phyloP scores from a whole-genome alignment of 1,140 invertebrate species.

The Magallana ariakensis region DNA sequence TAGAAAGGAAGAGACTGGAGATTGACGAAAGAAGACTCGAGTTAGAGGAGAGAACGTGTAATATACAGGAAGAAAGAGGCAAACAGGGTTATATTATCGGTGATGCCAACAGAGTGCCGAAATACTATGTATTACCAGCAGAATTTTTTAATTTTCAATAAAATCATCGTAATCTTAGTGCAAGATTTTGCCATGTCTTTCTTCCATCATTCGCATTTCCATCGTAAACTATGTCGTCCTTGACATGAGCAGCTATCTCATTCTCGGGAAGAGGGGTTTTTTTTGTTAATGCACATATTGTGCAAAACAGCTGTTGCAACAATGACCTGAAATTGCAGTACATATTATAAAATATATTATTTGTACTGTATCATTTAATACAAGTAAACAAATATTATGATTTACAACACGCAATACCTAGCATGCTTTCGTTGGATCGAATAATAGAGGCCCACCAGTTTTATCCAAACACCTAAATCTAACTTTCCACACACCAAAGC shows the following conservation, averaged over 20 bases:
- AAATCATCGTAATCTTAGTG: neutral
- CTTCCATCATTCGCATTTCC: neutral
- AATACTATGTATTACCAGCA: neutral
- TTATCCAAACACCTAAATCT: neutral
- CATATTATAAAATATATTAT: neutral
- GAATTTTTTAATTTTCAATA: neutral
- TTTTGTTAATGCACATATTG: neutral
- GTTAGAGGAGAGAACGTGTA: neutral
- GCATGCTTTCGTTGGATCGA: neutral
- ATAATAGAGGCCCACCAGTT: neutral
- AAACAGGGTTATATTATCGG: neutral
- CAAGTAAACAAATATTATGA: neutral
- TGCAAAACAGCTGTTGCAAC: slow-evolving; percentile 1
- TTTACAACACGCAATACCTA: neutral
- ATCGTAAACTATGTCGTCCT: neutral
- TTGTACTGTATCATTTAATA: neutral
- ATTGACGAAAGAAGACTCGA: neutral
- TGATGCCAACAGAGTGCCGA: neutral
- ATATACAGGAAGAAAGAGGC: neutral
- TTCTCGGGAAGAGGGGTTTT: too few relatives aligned
- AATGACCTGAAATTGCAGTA: neutral
- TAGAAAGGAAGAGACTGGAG: neutral
- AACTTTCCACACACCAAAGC: neutral
- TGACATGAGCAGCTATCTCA: too few relatives aligned
- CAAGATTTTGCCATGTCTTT: neutral